These are phyloP conservation scores for Agonum fuliginosum DNA, from an alignment of 2,888 invertebrate genomes.

Conservation along the genomic window DNA sequence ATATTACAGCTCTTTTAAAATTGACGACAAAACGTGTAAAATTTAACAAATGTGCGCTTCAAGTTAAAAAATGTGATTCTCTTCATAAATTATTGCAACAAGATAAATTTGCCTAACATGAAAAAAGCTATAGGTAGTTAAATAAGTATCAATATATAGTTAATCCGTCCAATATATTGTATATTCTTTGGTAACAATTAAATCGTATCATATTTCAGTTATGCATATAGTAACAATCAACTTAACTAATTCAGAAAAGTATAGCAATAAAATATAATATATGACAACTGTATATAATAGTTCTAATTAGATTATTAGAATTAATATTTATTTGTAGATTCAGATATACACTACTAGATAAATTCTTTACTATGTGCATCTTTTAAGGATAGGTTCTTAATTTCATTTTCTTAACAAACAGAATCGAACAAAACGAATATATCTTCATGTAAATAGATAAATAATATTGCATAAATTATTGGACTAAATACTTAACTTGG, in stretches of 20 bases:
- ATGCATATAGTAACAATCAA: slow-evolving; percentile 33
- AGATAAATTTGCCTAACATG: neutral
- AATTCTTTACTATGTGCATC: slow-evolving; percentile 34
- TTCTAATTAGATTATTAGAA: slow-evolving; percentile 42
- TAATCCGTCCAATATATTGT: slow-evolving; percentile 15
- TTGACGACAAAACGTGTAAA: no score
- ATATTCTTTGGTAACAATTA: neutral
- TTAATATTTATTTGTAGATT: slow-evolving; percentile 49
- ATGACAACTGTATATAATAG: slow-evolving; percentile 38
- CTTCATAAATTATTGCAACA: neutral
- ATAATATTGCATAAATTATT: slow-evolving; percentile 26
- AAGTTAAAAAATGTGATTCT: no score
- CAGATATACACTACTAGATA: slow-evolving; percentile 20
- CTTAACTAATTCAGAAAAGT: no score
- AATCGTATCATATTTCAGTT: slow-evolving; percentile 4
- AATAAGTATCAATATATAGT: neutral
- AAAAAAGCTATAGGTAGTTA: neutral
- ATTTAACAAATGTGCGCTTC: no score
- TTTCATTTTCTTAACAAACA: slow-evolving; percentile 16
- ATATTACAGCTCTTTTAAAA: no score
- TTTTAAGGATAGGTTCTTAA: slow-evolving; percentile 18
- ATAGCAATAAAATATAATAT: no score
- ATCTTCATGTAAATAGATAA: slow-evolving; percentile 51
- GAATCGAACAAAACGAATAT: slow-evolving; percentile 14
- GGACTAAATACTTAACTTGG: slow-evolving; percentile 35